Base-by-base conservation (phyloP, 2,888 invertebrate species). In the Dexiosoma caninum region DNA sequence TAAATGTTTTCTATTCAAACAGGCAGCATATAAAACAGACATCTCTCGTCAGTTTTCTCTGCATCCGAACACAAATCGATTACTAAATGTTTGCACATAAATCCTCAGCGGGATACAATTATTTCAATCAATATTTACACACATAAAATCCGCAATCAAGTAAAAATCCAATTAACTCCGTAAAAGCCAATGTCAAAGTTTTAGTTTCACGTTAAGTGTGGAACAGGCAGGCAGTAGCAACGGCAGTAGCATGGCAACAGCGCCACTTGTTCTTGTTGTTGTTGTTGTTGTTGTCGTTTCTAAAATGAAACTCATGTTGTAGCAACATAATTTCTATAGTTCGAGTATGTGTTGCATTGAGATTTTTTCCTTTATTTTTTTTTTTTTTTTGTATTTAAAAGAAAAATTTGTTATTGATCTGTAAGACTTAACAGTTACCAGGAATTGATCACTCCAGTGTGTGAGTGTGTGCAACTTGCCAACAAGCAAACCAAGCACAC, bases 131-230 rank as follows among this genome's bases (percentile, higher is more conserved):
- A 85, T 85, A 84, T 84, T 85, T 84, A 83, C 82, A 80, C 66
- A 80, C 59, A 77, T 51, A 64, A 64, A 85, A 79, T 85, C 84
- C 85, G 83, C 83, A 81, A 80, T 80, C 75, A 70, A 66, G 70
- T 66, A 71, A 87, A 88, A 86, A 85, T 86, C 88, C 89, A 89
- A 89, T 89, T 89, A 89, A 87, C 86, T 86, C 86, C 85, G 85
- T 86, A 86, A 85, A 87, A 85, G 76, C 80, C 76, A 80, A 80
- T 80, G 76, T 76, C 80, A 80, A 71, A 71, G 60, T 76, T 80
- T 76, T 71, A 66, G 59, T 71, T 59, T 70, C 32, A 35, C 35
- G 51, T 42, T 42, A 44, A 70, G 46, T 70, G 64, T 16, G 62
- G 57, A 70, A 53, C 69, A 66, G 40, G n/a, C n/a, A n/a, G n/a